Evolutionary conservation across 2,888 invertebrate genomes (phyloP), one percentile per base, ranked within the genome.

Genomic region (Lasioglossum zephyrum): DNA sequence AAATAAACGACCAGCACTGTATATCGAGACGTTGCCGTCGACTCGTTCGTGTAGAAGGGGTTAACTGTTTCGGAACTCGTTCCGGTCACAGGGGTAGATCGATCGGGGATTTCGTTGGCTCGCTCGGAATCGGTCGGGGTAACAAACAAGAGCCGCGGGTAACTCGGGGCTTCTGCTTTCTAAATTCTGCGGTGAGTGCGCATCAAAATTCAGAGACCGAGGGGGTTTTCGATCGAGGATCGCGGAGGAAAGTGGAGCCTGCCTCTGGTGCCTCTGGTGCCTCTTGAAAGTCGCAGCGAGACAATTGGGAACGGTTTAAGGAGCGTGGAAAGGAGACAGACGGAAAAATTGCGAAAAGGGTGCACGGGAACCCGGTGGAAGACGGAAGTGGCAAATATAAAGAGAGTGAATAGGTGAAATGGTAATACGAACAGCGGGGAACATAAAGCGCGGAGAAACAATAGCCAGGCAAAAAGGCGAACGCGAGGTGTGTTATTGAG

Each of bases 121-220:
- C 36, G 4, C 9, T 11, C 73, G 22, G 22, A 31, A 73, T 49
- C 73, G 49, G 49, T 73, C 49, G 73, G 31, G 9, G 73, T 73
- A 73, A 73, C 47, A 80, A 75, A 69, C 74, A 75, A 73, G 73
- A 60, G 73, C 63, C 47, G 63, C 16, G 18, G 73, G 77, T 60
- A 73, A 76, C 73, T 80, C 73, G 49, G 69, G 53, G 84, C 57
- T 84, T 79, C 73, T 63, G 76, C 77, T 77, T 66, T 79, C 79
- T 79, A 79, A 83, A 83, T 79, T 79, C 83, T 79, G 84, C 72
- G 80, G 80, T 74, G 84, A 84, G 84, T 84, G 80, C 80, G 73
- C 84, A 80, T 84, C 79, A 80, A 83, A 83, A 83, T 83, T 83
- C 83, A 53, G 49, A 26, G 79, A 60, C 44, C n/a, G 72, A 75